phyloP scores from a whole-genome alignment of 1,140 invertebrate species.

The Philopotamus ludificatus region DNA sequence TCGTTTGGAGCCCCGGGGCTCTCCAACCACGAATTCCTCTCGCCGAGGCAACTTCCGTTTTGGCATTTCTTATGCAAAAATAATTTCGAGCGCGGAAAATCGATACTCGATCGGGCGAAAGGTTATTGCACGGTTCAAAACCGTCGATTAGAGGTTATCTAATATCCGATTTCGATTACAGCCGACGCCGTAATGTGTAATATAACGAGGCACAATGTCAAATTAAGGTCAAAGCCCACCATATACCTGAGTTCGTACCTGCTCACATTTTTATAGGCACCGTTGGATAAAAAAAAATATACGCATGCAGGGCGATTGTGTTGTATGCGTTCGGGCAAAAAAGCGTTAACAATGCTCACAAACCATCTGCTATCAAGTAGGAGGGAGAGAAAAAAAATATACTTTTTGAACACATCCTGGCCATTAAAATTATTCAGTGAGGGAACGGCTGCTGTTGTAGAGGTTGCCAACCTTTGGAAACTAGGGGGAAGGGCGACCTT shows the following conservation, averaged over 20 bases:
- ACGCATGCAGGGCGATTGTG: slow-evolving; percentile 11
- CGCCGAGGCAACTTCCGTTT: not conserved
- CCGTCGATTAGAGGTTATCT: too few relatives aligned
- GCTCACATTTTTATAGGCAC: not conserved
- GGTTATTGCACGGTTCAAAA: too few relatives aligned
- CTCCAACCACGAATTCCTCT: not conserved
- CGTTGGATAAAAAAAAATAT: slow-evolving; percentile 14
- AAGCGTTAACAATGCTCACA: slow-evolving; percentile 14
- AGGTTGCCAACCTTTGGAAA: not conserved
- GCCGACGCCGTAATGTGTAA: too few relatives aligned
- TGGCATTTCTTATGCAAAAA: too few relatives aligned
- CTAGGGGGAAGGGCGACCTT: not conserved
- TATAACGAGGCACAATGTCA: too few relatives aligned
- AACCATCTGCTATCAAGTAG: slow-evolving; percentile 20
- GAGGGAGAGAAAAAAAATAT: slow-evolving; percentile 9
- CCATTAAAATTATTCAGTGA: slow-evolving; percentile 3
- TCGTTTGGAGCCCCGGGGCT: not conserved
- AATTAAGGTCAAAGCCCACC: slow-evolving; percentile 2
- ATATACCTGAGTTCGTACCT: slow-evolving; percentile 8
- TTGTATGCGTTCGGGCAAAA: slow-evolving; percentile 9
- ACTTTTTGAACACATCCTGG: slow-evolving; percentile 15
- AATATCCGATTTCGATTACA: not conserved
- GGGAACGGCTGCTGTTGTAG: not conserved
- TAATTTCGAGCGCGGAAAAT: too few relatives aligned
- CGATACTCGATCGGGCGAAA: too few relatives aligned